Conservation (phyloP, 2,797 vertebrate genomes). For the Pteropus rufus region DNA sequence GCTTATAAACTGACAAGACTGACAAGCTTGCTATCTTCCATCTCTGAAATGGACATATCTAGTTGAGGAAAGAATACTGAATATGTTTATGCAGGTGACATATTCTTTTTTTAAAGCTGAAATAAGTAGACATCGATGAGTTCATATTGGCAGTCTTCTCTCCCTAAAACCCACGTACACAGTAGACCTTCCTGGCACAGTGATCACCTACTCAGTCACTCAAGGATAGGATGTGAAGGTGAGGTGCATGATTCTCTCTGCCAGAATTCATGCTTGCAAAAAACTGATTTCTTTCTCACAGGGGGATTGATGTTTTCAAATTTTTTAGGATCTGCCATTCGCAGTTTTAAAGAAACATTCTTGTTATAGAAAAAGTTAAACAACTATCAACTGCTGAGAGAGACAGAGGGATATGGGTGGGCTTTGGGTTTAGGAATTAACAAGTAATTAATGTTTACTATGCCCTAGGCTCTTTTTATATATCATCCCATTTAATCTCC, state of each 20-base stretch:
- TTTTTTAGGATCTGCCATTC: background rate
- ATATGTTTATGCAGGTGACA: background rate
- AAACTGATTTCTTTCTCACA: background rate
- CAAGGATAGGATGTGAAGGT: background rate
- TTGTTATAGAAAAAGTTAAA: background rate
- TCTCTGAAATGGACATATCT: constrained; percentile 29
- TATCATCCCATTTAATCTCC: background rate
- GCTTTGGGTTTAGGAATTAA: background rate
- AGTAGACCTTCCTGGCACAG: background rate
- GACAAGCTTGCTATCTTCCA: constrained; percentile 15
- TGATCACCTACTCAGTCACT: background rate
- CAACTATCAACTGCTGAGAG: background rate
- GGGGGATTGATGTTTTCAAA: background rate
- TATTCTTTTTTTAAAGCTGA: background rate
- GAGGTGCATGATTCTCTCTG: background rate
- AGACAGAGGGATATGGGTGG: background rate
- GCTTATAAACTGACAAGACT: constrained; percentile 36
- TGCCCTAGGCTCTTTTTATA: background rate
- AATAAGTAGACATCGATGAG: background rate
- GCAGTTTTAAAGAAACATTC: background rate
- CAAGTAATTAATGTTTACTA: background rate
- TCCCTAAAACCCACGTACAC: background rate
- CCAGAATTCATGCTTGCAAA: background rate
- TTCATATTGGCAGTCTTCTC: background rate
- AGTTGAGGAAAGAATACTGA: background rate